Base-by-base conservation (phyloP, 2,888 invertebrate genomes). In the Pseudococcus viburni region DNA sequence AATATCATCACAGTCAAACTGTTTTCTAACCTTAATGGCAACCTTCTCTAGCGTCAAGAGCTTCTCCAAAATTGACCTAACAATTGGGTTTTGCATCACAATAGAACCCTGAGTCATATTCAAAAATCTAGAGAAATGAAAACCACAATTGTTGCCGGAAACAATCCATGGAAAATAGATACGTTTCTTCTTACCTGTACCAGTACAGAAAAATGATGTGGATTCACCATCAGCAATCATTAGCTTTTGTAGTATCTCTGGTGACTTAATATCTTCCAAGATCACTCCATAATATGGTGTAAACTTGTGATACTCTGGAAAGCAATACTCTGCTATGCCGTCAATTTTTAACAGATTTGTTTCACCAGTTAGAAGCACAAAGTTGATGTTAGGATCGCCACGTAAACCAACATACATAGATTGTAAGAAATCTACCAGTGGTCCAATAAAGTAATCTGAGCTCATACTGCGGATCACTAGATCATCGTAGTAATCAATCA, bases 401-500 rank as follows among this genome's bases (percentile, higher is more conserved):
- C 17, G 26, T 73, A 73, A 33, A 17, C 73, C 33, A 0, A 6
- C 33, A 15, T 73, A 73, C 33, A 73, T 33, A 3, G 73, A 39
- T 17, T 73, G 73, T 4, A 73, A 73, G 12, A 33, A 73, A 33
- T 33, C 33, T 0, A 73, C 33, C 8, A 64, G 9, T 7, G 73
- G 33, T 17, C 17, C 33, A 4, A 17, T 26, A 8, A 33, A 33
- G 6, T 15, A 33, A 26, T 73, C 33, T 1, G 17, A 6, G 5
- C 17, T 33, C 73, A 73, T 17, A 17, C 17, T 2, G 33, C 73
- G 33, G 15, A 73, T 33, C 4, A 73, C 33, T 17, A 73, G 15
- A 33, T 73, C 73, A 33, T 73, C 73, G 17, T 73, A 73, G 17
- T 73, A 17, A 33, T 73, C 73, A 73, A 73, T 33, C 33, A 73